Percentiles rank a stretch among this genome's conserved stretches.
phyloP scores from a whole-genome alignment of 2,888 invertebrate species.

The Apeira syringaria region DNA sequence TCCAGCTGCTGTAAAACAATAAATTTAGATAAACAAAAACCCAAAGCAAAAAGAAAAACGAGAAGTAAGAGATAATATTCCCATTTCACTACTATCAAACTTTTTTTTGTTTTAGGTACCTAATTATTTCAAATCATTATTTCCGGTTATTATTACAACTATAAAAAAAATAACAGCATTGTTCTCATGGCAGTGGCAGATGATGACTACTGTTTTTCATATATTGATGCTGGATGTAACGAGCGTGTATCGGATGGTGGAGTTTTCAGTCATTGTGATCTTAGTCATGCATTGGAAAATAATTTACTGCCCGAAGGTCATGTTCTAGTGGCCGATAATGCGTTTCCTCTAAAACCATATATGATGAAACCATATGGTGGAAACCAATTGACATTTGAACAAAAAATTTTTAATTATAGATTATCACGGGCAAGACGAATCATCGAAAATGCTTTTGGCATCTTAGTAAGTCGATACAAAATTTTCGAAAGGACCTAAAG shows the following conservation, averaged over 20 bases:
- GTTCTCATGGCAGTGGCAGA: constrained; percentile 35
- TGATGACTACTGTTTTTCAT: constrained; percentile 34
- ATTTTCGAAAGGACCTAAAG: too few species aligned
- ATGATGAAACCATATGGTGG: neutral
- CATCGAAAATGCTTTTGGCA: constrained; percentile 2
- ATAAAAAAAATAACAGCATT: constrained; percentile 35
- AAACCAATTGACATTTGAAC: neutral
- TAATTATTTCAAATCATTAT: too few species aligned
- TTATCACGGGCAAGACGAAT: neutral
- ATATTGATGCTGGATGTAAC: constrained; percentile 35
- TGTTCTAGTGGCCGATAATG: constrained; percentile 21
- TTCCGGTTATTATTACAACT: constrained; percentile 35
- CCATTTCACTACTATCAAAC: constrained; percentile 3
- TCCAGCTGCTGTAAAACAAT: constrained; percentile 18
- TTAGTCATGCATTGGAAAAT: constrained; percentile 22
- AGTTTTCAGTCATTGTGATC: constrained; percentile 29
- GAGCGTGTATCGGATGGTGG: constrained; percentile 36
- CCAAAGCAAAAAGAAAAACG: constrained; percentile 8
- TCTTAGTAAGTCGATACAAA: constrained; percentile 11
- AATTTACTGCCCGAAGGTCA: constrained; percentile 24
- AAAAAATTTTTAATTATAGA: constrained; percentile 1
- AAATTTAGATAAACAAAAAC: constrained; percentile 4
- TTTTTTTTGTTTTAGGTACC: too few species aligned
- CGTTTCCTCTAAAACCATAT: constrained; percentile 11
- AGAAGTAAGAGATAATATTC: neutral